Evolutionary conservation across 1,140 invertebrate genomes (phyloP).

Genomic region (Aculops lycopersici): DNA sequence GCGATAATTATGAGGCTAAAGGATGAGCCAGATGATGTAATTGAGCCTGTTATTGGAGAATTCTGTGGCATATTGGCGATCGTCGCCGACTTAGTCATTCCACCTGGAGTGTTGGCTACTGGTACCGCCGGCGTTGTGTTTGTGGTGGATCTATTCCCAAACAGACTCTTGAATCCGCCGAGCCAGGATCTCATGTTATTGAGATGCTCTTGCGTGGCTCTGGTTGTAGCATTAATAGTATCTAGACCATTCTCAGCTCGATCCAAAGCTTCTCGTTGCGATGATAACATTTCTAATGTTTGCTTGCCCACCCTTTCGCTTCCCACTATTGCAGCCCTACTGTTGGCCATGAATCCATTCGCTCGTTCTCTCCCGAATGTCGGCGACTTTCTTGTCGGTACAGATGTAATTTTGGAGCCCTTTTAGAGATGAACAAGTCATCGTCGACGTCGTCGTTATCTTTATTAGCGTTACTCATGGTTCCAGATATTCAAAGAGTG

Average conservation of each 20-base stretch:
- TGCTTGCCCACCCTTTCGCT: conserved; percentile 54
- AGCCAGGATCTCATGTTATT: conserved; percentile 77
- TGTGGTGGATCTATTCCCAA: conserved; percentile 13
- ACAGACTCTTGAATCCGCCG: conserved; percentile 57
- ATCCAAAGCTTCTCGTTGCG: conserved; percentile 61
- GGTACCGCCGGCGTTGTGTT: background rate
- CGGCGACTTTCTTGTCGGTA: no score
- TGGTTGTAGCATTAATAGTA: conserved; percentile 53
- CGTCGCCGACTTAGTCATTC: no score
- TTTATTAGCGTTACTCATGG: no score
- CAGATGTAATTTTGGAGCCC: no score
- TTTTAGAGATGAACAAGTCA: no score
- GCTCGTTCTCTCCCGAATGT: background rate
- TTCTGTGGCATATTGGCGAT: background rate
- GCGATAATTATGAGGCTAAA: background rate
- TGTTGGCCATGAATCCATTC: background rate
- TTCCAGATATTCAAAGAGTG: no score
- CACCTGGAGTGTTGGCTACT: background rate
- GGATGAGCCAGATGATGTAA: background rate
- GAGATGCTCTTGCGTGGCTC: conserved; percentile 65
- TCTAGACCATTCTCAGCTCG: conserved; percentile 56
- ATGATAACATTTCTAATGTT: conserved; percentile 54
- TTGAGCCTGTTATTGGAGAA: conserved; percentile 1
- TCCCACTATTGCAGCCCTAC: conserved; percentile 21
- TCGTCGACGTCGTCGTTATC: no score